phyloP scores from a whole-genome alignment of 1,140 invertebrate genomes.

The Nasonia giraulti region DNA sequence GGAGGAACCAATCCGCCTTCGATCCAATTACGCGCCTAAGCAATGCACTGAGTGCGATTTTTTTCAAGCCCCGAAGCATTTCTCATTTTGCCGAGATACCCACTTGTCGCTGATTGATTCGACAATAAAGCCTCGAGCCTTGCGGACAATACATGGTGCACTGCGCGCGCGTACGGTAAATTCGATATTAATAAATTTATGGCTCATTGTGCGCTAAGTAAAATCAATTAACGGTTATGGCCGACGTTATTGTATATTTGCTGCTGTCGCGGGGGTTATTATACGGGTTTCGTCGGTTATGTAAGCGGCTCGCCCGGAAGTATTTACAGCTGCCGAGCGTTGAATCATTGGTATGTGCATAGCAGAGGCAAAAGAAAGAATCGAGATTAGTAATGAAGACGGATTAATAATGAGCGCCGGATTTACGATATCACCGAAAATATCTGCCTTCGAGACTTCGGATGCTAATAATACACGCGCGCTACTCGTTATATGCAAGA shows the following conservation, averaged over 20 bases:
- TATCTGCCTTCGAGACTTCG: background rate
- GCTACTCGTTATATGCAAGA: background rate
- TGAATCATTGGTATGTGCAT: background rate
- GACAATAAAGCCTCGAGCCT: background rate
- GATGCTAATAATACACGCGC: background rate
- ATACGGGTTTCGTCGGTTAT: background rate
- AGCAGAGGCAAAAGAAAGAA: background rate
- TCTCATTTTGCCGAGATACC: conserved; percentile 19
- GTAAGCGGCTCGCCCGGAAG: background rate
- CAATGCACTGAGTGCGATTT: too few relatives aligned
- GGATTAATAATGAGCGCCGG: conserved; percentile 1
- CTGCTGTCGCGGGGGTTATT: background rate
- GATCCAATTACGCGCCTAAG: conserved; percentile 27
- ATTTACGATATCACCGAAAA: conserved; percentile 8
- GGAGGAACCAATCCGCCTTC: conserved; percentile 52
- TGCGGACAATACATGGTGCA: background rate
- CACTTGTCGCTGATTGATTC: background rate
- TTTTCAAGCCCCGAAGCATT: background rate
- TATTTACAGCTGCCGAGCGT: background rate
- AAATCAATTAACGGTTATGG: conserved; percentile 25
- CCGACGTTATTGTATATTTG: background rate
- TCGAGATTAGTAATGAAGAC: conserved; percentile 21
- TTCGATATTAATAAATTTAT: conserved; percentile 33
- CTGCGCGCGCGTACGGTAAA: background rate
- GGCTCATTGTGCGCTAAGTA: conserved; percentile 22